Conservation (phyloP, 2,797 vertebrate species). For the Mus spretus region DNA sequence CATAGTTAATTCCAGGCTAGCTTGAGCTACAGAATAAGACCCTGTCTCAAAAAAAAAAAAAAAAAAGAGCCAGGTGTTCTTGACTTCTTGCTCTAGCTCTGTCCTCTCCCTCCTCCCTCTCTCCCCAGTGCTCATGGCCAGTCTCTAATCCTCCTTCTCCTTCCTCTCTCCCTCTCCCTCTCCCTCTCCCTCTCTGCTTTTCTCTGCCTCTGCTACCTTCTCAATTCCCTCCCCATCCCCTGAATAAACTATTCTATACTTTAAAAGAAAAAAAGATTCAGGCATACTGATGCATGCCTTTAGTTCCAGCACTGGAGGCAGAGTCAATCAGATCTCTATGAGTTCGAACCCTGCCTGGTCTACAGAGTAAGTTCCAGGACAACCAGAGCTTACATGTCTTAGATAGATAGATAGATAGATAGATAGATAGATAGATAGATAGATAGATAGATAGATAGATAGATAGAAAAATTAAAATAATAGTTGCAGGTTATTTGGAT, state of each 20-base stretch:
- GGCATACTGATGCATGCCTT: neutral
- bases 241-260: too few species aligned
- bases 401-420: neutral
- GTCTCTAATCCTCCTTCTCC: too few species aligned
- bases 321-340: neutral
- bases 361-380: neutral
- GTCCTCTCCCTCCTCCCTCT: too few species aligned
- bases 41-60: neutral
- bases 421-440: too few species aligned
- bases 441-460: neutral
- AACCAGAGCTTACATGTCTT: neutral
- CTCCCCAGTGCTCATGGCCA: too few species aligned
- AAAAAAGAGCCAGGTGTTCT: neutral
- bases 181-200: too few species aligned
- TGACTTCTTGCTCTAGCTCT: too few species aligned
- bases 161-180: too few species aligned
- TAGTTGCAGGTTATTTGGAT: constrained; percentile 48
- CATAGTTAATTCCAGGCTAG: neutral
- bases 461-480: constrained; percentile 2
- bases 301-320: neutral
- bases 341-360: neutral
- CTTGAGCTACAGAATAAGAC: neutral
- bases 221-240: too few species aligned
- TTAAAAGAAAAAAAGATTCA: neutral
- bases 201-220: too few species aligned